phyloP scores from a whole-genome alignment of 2,113 vertebrate species.

The Malaclemys terrapin region DNA sequence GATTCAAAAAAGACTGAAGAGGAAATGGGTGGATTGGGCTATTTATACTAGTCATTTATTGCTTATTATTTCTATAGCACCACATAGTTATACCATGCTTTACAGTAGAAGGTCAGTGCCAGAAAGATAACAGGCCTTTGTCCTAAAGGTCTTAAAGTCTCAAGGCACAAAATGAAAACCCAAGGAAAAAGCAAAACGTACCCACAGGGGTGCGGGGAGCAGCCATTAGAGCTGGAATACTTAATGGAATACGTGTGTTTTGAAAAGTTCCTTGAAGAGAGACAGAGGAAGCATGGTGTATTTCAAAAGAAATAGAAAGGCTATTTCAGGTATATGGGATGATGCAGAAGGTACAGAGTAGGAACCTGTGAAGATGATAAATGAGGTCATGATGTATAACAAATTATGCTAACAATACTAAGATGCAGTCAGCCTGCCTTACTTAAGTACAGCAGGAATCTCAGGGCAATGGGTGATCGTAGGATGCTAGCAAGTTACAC shows the following conservation, averaged over 20 bases:
- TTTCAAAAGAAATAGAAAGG: background rate
- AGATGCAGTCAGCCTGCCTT: background rate
- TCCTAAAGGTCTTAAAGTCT: background rate
- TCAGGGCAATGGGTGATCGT: background rate
- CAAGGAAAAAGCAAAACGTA: background rate
- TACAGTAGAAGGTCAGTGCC: background rate
- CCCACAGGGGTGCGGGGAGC: background rate
- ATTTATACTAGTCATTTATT: background rate
- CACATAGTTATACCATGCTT: background rate
- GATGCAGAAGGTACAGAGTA: background rate
- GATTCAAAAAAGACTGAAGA: background rate
- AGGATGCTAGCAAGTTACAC: background rate
- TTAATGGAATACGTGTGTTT: background rate
- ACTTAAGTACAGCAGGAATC: rapidly evolving
- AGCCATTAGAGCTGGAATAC: background rate
- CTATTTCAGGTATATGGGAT: background rate
- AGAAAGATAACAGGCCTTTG: background rate
- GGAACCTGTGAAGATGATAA: background rate
- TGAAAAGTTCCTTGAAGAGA: background rate
- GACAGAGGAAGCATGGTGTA: background rate
- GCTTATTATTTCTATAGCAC: background rate
- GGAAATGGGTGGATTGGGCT: background rate
- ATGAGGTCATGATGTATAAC: background rate
- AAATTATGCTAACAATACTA: background rate
- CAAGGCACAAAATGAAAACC: background rate